Evolutionary conservation across 2,113 vertebrate species (phyloP).

Genomic region (Rhea americana): DNA sequence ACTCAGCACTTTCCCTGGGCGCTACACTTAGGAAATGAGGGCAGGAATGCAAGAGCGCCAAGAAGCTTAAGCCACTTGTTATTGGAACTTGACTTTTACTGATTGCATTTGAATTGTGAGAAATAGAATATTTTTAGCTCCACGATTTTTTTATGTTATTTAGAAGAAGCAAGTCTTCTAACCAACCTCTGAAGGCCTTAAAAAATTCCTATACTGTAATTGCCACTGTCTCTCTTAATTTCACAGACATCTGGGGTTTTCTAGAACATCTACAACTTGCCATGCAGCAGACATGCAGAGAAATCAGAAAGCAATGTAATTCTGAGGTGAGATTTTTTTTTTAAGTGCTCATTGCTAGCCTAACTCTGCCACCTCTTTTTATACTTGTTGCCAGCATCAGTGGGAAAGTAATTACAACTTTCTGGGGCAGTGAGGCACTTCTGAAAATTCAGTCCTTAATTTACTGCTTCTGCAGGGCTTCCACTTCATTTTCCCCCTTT

Average conservation of each 20-base stretch:
- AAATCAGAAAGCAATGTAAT: background rate
- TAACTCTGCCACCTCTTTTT: background rate
- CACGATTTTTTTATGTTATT: background rate
- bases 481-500: background rate
- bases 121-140: background rate
- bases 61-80: background rate
- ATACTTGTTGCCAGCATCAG: background rate
- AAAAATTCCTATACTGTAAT: background rate
- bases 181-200: background rate
- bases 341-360: background rate
- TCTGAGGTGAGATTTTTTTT: background rate
- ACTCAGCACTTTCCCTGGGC: background rate
- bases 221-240: background rate
- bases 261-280: background rate
- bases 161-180: constrained; percentile 1
- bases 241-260: constrained; percentile 1
- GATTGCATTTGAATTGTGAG: constrained; percentile 23
- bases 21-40: background rate
- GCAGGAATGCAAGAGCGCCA: background rate
- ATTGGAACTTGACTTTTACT: background rate
- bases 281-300: background rate
- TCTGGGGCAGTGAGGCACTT: background rate
- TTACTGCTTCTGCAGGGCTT: background rate
- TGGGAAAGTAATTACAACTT: constrained; percentile 4
- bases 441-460: background rate